phyloP scores from a whole-genome alignment of 2,888 invertebrate genomes.

The Tenthredo livida region DNA sequence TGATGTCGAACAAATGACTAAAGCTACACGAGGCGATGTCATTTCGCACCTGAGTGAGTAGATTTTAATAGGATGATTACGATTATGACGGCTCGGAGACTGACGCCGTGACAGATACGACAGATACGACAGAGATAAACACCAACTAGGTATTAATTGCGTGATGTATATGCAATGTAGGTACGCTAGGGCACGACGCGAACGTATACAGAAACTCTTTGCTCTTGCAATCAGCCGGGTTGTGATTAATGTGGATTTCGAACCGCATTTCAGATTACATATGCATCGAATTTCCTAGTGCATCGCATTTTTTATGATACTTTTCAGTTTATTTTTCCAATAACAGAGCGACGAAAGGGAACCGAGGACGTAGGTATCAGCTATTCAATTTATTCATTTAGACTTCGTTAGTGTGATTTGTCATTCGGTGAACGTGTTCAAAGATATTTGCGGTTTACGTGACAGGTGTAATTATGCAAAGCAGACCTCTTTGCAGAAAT shows the following conservation, averaged over 20 bases:
- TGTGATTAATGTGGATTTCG: slow-evolving; percentile 20
- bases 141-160: slow-evolving; percentile 38
- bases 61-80: slow-evolving; percentile 49
- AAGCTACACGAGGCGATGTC: slow-evolving; percentile 1
- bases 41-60: slow-evolving; percentile 45
- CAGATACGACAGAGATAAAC: slow-evolving; percentile 45
- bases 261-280: background rate
- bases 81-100: slow-evolving; percentile 30
- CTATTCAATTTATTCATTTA: background rate
- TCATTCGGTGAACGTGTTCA: slow-evolving; percentile 14
- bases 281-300: background rate
- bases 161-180: background rate
- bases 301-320: background rate
- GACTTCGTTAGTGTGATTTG: background rate
- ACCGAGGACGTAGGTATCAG: background rate
- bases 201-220: background rate
- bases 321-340: background rate
- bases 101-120: slow-evolving; percentile 41
- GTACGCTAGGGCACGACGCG: background rate
- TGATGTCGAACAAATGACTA: slow-evolving; percentile 48
- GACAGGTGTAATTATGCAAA: slow-evolving; percentile 49
- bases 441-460: slow-evolving; percentile 24
- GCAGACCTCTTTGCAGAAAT: slow-evolving; percentile 20
- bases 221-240: background rate
- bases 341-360: background rate